Evolutionary conservation across 2,797 vertebrate genomes (phyloP), one percentile per base, ranked within the genome.

Genomic region (Heterohyrax brucei): DNA sequence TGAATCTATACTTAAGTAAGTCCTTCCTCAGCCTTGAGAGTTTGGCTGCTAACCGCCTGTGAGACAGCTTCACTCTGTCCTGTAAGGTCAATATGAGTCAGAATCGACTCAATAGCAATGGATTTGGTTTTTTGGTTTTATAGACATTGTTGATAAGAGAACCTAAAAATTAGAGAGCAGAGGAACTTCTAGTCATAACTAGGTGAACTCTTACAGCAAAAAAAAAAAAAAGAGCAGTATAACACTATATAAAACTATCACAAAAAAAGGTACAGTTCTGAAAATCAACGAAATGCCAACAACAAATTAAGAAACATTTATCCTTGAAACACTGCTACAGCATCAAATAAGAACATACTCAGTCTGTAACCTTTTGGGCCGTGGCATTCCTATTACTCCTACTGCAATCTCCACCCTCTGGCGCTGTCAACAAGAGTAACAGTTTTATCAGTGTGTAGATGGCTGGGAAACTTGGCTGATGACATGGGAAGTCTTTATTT

Each of bases 1-100:
- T 94, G 89, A 81, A 85, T 93, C 16, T 87, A 83, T 89, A 91
- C 50, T 64, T 59, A 93, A 75, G 50, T 61, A 87, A 68, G 70
- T 70, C 56, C 78, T 94, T 87, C 18, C 75, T 12, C 9, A 85
- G 16, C 7, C 28, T 61, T 83, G 53, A 56, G 53, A 56, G 53
- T 16, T 56, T 13, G 12, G 10, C 53, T 12, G 13, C 53, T 56
- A 56, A 56, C 53, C 10, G 14, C 53, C 53, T 56, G 18, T 56
- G 53, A 12, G 53, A 16, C 12, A 56, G 53, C 18, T 56, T 16
- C 18, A 56, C 53, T 14, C 53, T 56, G 53, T 56, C 53, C 13
- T 56, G 12, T 56, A 56, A 16, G 12, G 53, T 56, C 53, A 16
- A 12, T 56, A 56, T 16, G 13, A 56, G 53, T 56, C 53, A 56